A percentile compares a stretch with the other conserved stretches of the same genome.
These are phyloP conservation scores for Lobophora halterata DNA, from an alignment of 2,888 invertebrate species.

Conservation along the genomic window DNA sequence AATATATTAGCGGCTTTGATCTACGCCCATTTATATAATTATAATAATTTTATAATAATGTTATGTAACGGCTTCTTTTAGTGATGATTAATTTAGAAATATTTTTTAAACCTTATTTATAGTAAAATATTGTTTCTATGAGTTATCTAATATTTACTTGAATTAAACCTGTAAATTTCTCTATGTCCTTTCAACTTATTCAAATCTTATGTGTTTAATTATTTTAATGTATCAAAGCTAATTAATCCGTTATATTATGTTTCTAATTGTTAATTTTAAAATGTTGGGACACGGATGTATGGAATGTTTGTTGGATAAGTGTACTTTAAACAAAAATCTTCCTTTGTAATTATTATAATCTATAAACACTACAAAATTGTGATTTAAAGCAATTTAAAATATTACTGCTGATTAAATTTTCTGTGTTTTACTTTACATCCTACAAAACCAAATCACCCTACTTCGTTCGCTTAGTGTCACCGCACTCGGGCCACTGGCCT, in stretches of 20 bases:
- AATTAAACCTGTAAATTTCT: too few species aligned
- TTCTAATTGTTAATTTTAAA: constrained; percentile 26
- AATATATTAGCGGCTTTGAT: too few species aligned
- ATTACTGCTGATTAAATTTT: constrained; percentile 77
- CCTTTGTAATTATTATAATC: constrained; percentile 79
- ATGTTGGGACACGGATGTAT: constrained; percentile 50
- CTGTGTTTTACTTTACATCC: constrained; percentile 64
- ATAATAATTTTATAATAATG: neutral
- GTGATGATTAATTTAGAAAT: constrained; percentile 1
- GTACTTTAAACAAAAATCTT: constrained; percentile 74
- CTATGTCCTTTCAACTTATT: too few species aligned
- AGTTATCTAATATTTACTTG: neutral
- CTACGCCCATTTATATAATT: constrained; percentile 1
- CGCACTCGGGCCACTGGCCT: too few species aligned
- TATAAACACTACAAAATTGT: constrained; percentile 80
- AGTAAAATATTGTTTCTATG: constrained; percentile 2
- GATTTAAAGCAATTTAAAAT: constrained; percentile 80
- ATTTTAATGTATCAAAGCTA: neutral
- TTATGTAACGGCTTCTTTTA: neutral
- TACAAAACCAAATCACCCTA: too few species aligned
- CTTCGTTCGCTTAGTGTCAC: neutral
- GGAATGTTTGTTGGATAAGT: constrained; percentile 53
- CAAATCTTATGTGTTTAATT: neutral
- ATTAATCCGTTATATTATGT: constrained; percentile 5
- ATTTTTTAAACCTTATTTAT: neutral